Conservation (phyloP, 92 coral and sea anemone species). For the Plumapathes pennacea region DNA sequence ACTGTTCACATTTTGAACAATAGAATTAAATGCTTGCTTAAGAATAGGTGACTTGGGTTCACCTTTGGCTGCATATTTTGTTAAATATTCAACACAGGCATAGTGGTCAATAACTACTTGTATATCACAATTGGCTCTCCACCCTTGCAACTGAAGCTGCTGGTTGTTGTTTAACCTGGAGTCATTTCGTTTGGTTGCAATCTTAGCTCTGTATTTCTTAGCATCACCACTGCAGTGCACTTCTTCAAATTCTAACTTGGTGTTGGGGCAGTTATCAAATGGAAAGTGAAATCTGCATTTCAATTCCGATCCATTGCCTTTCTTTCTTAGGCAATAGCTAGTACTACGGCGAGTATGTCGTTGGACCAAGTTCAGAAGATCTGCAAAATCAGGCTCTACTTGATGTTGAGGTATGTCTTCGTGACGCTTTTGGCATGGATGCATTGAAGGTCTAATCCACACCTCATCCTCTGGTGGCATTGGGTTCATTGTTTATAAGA, state of each 20-base stretch:
- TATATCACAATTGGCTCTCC: slow-evolving; percentile 64
- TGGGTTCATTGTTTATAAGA: slow-evolving; percentile 20
- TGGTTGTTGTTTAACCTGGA: slow-evolving; percentile 52
- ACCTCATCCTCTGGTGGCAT: slow-evolving; percentile 28
- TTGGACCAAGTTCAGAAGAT: slow-evolving; percentile 37
- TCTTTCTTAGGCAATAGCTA: slow-evolving; percentile 31
- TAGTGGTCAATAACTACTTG: slow-evolving; percentile 68
- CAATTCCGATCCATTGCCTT: slow-evolving; percentile 20
- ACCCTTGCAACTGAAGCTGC: slow-evolving; percentile 44
- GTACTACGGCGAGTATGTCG: slow-evolving; percentile 40
- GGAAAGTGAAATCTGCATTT: slow-evolving; percentile 53
- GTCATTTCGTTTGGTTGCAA: slow-evolving; percentile 41
- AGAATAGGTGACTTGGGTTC: slow-evolving; percentile 64
- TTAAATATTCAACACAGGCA: slow-evolving; percentile 69
- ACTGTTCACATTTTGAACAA: slow-evolving; percentile 20
- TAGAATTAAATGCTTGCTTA: slow-evolving; percentile 46
- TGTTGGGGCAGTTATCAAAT: slow-evolving; percentile 18
- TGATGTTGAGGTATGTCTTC: slow-evolving; percentile 28
- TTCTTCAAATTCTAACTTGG: slow-evolving; percentile 39
- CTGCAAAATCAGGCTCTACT: slow-evolving; percentile 28
- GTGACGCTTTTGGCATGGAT: slow-evolving; percentile 31
- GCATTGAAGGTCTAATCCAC: slow-evolving; percentile 26
- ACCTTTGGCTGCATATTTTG: slow-evolving; percentile 72
- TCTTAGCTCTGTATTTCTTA: slow-evolving; percentile 39
- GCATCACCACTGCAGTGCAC: slow-evolving; percentile 19